phyloP scores from a whole-genome alignment of 2,797 vertebrate genomes.

The Phyllotis vaccarum region DNA sequence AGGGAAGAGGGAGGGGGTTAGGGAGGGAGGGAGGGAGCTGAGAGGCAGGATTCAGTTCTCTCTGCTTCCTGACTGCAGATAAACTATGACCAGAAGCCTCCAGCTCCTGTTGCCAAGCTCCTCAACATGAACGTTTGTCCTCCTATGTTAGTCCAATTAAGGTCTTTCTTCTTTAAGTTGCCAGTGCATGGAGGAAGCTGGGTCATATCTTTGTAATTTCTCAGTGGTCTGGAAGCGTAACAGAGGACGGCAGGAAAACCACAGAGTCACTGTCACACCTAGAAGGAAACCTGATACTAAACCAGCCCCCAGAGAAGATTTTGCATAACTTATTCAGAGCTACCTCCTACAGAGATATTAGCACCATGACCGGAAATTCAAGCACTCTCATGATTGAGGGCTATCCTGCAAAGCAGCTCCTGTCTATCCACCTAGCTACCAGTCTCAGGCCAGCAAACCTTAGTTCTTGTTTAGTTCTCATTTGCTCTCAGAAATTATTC shows the following conservation, averaged over 20 bases:
- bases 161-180: background rate
- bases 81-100: background rate
- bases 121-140: too few relatives aligned
- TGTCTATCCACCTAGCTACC: background rate
- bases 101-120: background rate
- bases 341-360: constrained; percentile 38
- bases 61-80: background rate
- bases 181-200: background rate
- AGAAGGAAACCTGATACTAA: constrained; percentile 7
- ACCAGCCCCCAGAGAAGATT: background rate
- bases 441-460: background rate
- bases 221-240: background rate
- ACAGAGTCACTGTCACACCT: background rate
- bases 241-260: background rate
- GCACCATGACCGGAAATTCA: background rate
- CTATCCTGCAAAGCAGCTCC: constrained; percentile 9
- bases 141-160: background rate
- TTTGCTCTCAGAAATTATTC: background rate
- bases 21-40: too few relatives aligned
- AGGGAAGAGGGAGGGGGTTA: background rate
- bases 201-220: background rate
- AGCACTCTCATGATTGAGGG: background rate
- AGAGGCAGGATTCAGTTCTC: background rate
- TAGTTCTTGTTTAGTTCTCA: background rate
- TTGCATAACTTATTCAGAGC: background rate